phyloP scores from a whole-genome alignment of 2,888 invertebrate genomes.

The Habrosyne pyritoides region DNA sequence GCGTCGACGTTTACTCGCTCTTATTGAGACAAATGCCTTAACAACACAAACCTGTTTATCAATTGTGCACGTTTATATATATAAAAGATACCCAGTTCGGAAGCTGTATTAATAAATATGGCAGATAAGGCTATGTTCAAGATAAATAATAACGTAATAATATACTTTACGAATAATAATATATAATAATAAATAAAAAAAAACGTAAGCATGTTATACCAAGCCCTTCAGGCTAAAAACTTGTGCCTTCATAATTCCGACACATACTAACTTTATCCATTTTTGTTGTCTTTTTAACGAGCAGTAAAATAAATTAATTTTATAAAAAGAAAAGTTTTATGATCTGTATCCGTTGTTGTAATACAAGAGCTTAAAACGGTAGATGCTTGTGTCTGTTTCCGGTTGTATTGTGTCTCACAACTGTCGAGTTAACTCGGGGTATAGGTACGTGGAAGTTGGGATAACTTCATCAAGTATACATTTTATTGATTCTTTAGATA shows the following conservation, averaged over 20 bases:
- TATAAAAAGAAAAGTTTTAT: neutral
- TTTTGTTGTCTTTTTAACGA: too few relatives aligned
- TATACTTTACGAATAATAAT: too few relatives aligned
- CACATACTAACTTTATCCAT: too few relatives aligned
- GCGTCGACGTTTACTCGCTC: neutral
- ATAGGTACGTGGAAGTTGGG: conserved; percentile 1
- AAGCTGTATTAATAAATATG: too few relatives aligned
- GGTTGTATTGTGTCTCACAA: conserved; percentile 2
- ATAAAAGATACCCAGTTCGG: too few relatives aligned
- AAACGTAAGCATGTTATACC: too few relatives aligned
- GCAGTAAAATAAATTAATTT: too few relatives aligned
- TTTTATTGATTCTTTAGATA: neutral
- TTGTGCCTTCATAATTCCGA: too few relatives aligned
- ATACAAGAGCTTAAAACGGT: neutral
- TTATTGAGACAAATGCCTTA: neutral
- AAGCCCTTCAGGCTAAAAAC: too few relatives aligned
- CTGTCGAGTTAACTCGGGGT: neutral
- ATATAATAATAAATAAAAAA: too few relatives aligned
- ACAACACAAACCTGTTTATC: neutral
- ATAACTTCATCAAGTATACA: neutral
- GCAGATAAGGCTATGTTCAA: too few relatives aligned
- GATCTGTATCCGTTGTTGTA: neutral
- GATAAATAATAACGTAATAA: too few relatives aligned
- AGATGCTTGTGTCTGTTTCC: neutral
- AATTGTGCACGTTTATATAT: neutral